Base-by-base conservation (phyloP, 2,797 vertebrate genomes). In the Hoplostethus mediterraneus region DNA sequence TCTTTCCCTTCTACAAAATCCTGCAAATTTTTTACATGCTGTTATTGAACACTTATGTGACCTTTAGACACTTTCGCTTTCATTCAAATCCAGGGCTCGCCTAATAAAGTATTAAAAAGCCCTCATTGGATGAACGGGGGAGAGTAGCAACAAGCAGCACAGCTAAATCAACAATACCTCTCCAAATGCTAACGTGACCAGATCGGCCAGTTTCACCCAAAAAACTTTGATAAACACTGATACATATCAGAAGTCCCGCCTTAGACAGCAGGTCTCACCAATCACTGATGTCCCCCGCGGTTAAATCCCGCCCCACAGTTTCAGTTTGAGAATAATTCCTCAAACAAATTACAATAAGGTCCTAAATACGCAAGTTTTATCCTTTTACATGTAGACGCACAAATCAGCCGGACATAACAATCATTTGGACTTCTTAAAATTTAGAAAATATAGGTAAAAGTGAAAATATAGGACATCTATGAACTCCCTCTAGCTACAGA, bases 401-500 rank as follows among this genome's bases (percentile, higher is more conserved):
- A 42, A 67, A 67, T 54, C 45, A 40, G 67, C 72, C 64, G 57
- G 53, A 66, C 36, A n/a, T 33, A 30, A 51, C 30, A 13, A 21
- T 21, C 21, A 1, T 21, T 21, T 21, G 1, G 21, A 21, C 1
- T 21, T 60, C 42, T 55, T 33, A 40, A 36, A 42, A 42, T 63
- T 57, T 47, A 1, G 6, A 28, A 48, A 69, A 40, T 73, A 57
- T 57, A 65, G 77, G 79, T 87, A 40, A 40, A 40, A 40, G 7
- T 1, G 1, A 53, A 78, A 73, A 67, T 73, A 55, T 59, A 40
- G 38, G 38, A 40, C 38, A 77, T 45, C 28, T 48, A 4, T 21
- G 49, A 77, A 87, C 80, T 79, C 74, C 52, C 48, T 71, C 82
- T 67, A 71, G 69, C 33, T 51, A 58, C 5, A 52, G 59, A 6